Percentiles rank a stretch among this genome's conserved stretches.
Conservation (phyloP, 2,888 invertebrate genomes). For the Leptogaster cylindrica region DNA sequence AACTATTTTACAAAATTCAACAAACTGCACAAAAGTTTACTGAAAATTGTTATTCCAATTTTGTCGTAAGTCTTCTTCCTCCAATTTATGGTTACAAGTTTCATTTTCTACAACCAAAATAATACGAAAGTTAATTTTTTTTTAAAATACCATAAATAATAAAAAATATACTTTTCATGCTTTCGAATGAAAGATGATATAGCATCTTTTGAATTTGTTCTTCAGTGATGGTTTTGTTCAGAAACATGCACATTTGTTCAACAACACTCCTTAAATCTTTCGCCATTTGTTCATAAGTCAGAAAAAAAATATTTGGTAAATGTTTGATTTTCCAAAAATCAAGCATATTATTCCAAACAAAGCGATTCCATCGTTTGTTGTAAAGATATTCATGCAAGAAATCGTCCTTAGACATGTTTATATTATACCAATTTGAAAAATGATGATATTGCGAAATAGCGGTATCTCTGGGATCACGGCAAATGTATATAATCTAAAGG, state of each 20-base stretch:
- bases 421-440: constrained; percentile 73
- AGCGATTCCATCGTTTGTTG: constrained; percentile 44
- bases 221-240: constrained; percentile 41
- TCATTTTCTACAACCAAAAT: too few relatives aligned
- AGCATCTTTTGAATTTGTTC: constrained; percentile 35
- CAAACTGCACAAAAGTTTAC: too few relatives aligned
- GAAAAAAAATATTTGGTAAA: constrained; percentile 51
- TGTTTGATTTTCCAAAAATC: constrained; percentile 53
- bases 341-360: constrained; percentile 51
- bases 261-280: constrained; percentile 49
- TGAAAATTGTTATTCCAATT: too few relatives aligned
- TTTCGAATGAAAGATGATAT: constrained; percentile 46
- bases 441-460: constrained; percentile 82
- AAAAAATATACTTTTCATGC: constrained; percentile 44
- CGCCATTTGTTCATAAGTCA: constrained; percentile 54
- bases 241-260: constrained; percentile 43
- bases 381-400: constrained; percentile 44
- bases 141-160: background rate
- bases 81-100: too few relatives aligned
- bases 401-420: constrained; percentile 70
- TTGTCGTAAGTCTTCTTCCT: too few relatives aligned
- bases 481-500: constrained; percentile 76
- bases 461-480: constrained; percentile 85
- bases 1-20: too few relatives aligned
- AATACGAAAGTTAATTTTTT: too few relatives aligned